phyloP scores from a whole-genome alignment of 2,797 vertebrate genomes.

The Streptopelia turtur region DNA sequence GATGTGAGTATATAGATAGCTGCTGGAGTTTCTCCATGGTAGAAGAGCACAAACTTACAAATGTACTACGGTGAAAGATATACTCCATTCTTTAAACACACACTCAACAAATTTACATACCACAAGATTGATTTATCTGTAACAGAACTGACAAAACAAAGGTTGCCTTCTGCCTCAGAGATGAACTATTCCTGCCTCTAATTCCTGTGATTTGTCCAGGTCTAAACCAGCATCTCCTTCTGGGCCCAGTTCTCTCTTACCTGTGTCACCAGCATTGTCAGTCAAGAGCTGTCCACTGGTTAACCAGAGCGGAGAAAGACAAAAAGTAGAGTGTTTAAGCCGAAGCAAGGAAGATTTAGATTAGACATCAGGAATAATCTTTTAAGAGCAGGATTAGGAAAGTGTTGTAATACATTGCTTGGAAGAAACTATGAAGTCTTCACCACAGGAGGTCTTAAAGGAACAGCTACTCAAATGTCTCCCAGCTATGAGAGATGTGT shows the following conservation, averaged over 20 bases:
- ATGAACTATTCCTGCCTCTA: neutral
- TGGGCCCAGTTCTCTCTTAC: neutral
- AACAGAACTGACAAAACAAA: neutral
- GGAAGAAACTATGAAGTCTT: neutral
- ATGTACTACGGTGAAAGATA: neutral
- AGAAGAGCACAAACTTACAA: neutral
- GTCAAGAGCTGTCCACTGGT: neutral
- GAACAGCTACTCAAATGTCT: neutral
- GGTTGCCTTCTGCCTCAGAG: neutral
- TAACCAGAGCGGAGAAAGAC: neutral
- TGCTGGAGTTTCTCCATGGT: neutral
- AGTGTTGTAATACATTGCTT: neutral
- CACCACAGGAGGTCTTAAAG: fast-evolving
- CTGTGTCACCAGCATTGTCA: neutral
- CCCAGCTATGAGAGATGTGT: neutral
- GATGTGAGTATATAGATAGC: neutral
- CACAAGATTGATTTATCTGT: neutral
- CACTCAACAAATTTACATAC: neutral
- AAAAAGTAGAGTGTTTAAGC: neutral
- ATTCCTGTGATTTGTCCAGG: neutral
- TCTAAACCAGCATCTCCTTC: neutral
- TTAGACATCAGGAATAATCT: neutral
- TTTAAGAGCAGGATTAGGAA: neutral
- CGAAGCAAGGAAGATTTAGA: neutral
- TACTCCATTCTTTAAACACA: neutral